Percentiles rank a stretch among this genome's conserved stretches.
Conservation (phyloP, 2,797 vertebrate genomes). For the Bovichtus variegatus region DNA sequence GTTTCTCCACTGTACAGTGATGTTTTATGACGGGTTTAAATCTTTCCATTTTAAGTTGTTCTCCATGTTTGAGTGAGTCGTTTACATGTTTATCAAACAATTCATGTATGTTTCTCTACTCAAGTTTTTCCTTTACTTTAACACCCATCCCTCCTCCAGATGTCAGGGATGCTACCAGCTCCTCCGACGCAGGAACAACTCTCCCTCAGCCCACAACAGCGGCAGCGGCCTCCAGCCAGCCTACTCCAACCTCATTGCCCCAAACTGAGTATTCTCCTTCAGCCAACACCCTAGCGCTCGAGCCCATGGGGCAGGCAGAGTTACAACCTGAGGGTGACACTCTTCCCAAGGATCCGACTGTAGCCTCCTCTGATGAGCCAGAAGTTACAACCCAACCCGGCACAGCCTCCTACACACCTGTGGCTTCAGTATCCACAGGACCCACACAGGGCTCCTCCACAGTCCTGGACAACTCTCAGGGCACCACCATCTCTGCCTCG, state of each 20-base stretch:
- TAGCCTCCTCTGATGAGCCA: constrained; percentile 13
- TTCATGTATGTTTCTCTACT: background rate
- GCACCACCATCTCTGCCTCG: constrained; percentile 15
- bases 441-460: constrained; percentile 12
- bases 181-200: constrained; percentile 11
- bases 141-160: constrained; percentile 26
- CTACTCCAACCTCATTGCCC: constrained; percentile 11
- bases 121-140: background rate
- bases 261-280: constrained; percentile 18
- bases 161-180: background rate
- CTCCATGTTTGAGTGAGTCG: background rate
- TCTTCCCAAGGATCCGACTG: background rate
- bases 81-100: background rate
- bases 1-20: background rate
- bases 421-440: constrained; percentile 6
- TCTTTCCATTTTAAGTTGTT: too few relatives aligned
- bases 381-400: constrained; percentile 22
- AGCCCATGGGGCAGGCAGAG: background rate
- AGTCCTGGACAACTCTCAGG: constrained; percentile 20
- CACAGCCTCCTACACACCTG: background rate
- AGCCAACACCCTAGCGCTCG: background rate
- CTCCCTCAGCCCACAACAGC: constrained; percentile 28
- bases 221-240: constrained; percentile 10
- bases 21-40: background rate
- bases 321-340: background rate